Conservation (phyloP, 2,113 vertebrate genomes). For the Campylomormyrus tamandua region DNA sequence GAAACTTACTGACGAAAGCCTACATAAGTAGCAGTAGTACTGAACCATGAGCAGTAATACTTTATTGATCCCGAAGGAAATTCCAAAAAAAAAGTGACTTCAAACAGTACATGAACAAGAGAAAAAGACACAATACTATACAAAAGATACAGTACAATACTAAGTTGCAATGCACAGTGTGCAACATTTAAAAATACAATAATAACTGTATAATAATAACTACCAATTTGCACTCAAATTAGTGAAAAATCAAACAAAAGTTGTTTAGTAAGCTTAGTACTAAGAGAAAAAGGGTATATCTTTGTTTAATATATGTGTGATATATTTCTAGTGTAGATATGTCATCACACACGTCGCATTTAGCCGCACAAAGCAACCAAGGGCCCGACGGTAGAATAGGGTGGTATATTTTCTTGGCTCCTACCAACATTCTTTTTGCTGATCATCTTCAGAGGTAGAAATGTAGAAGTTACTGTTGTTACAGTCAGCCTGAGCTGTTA, state of each 20-base stretch:
- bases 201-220: neutral
- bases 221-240: neutral
- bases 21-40: too few species aligned
- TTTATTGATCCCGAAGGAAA: too few species aligned
- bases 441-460: neutral
- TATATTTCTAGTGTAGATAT: neutral
- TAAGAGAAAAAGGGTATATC: neutral
- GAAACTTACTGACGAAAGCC: neutral
- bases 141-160: too few species aligned
- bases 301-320: neutral
- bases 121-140: too few species aligned
- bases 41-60: too few species aligned
- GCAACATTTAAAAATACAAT: neutral
- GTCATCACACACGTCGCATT: neutral
- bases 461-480: neutral
- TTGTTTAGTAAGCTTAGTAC: neutral
- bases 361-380: neutral
- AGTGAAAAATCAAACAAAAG: neutral
- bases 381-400: neutral
- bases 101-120: too few species aligned
- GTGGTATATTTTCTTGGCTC: neutral
- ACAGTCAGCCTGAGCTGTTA: neutral
- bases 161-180: too few species aligned
- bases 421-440: neutral
- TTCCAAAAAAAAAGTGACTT: too few species aligned